Base-by-base conservation (phyloP, 2,797 vertebrate species). In the Carcharodon carcharias region DNA sequence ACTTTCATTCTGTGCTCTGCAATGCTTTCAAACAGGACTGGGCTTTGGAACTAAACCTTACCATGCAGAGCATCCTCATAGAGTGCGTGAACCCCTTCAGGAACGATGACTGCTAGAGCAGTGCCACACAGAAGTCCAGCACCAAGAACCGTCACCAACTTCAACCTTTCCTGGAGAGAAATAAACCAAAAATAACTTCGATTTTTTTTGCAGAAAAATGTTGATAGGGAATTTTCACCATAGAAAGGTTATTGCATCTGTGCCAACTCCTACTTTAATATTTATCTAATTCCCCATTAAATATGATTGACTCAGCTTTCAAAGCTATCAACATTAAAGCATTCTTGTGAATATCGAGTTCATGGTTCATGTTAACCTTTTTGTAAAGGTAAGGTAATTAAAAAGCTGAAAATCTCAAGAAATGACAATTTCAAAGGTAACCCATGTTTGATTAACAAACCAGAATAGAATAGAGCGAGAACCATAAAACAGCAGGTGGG, bases 121-220 rank as follows among this genome's bases (percentile, higher is more conserved):
- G 99, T 99, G 87, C 99, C 99, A 97, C 99, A 99, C 95, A 99
- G 98, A 96, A 99, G 98, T 77, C 99, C 99, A 28, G 99, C 99
- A 85, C 99, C 99, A 97, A 99, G 97, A 96, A 99, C 99, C 0
- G 99, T 99, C 97, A 99, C 98, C 97, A 99, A 96, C 97, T 99
- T 99, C 97, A 99, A 98, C 95, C 98, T 99, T 96, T 99, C 99
- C 99, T 99, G 97, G 95, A 96, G 97, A 80, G 54, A 58, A 56
- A 35, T 18, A 95, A 73, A 26, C 50, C 77, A 77, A 71, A 95
- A 35, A 56, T 9, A 91, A 3, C 31, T 50, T 69, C 23, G 50
- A 0, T 45, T 95, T 45, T 31, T 73, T 18, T 95, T 18, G 11
- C 7, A 31, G 14, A 26, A 73, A 58, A 56, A 23, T 26, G 4